These are phyloP conservation scores for Boulengeromyrus knoepffleri DNA, from an alignment of 2,113 vertebrate genomes.

Conservation along the genomic window DNA sequence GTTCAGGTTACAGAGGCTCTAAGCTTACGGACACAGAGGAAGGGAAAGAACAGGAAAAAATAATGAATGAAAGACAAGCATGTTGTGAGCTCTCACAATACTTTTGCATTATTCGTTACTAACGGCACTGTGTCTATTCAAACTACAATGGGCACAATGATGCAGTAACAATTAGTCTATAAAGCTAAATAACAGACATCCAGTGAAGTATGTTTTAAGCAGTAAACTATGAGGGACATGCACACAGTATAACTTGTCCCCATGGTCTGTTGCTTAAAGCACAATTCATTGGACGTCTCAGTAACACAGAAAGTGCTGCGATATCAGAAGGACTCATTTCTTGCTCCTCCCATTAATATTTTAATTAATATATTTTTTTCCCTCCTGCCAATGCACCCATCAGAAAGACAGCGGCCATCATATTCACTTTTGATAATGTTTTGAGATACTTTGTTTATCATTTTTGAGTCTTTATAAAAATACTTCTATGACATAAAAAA, in stretches of 20 bases:
- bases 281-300: background rate
- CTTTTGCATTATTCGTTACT: background rate
- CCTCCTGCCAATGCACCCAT: background rate
- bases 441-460: background rate
- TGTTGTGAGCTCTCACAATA: too few relatives aligned
- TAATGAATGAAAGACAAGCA: too few relatives aligned
- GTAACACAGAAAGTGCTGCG: background rate
- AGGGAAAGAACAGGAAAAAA: too few relatives aligned
- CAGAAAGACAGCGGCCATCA: background rate
- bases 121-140: background rate
- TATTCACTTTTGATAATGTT: background rate
- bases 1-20: background rate
- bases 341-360: background rate
- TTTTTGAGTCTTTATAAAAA: background rate
- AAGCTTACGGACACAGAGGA: too few relatives aligned
- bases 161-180: background rate
- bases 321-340: background rate
- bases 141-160: background rate
- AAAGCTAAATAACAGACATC: background rate
- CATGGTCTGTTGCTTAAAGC: background rate
- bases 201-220: background rate
- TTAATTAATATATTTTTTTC: background rate
- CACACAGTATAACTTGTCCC: background rate
- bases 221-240: background rate
- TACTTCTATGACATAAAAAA: background rate